Percentiles rank a stretch among this genome's conserved stretches.
Evolutionary conservation across 2,888 invertebrate species (phyloP).

Genomic region (Agonum fuliginosum): DNA sequence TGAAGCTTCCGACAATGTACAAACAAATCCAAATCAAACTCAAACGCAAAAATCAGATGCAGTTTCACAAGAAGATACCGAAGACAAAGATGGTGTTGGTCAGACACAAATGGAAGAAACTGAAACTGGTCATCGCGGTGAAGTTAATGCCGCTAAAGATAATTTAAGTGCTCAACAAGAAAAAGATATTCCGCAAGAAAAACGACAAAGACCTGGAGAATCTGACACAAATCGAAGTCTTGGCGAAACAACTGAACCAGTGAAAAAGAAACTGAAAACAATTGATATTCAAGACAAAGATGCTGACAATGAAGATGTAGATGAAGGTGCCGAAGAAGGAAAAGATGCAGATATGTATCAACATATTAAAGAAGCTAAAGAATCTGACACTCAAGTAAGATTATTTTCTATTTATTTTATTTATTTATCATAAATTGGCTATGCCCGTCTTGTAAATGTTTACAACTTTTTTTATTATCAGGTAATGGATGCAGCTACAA

Average conservation of each 20-base stretch:
- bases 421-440: not conserved
- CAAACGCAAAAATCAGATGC: slow-evolving; percentile 71
- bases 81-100: slow-evolving; percentile 81
- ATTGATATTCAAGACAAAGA: slow-evolving; percentile 72
- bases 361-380: slow-evolving; percentile 87
- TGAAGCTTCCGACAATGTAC: slow-evolving; percentile 74
- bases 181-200: slow-evolving; percentile 73
- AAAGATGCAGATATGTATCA: slow-evolving; percentile 79
- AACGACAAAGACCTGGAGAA: slow-evolving; percentile 83
- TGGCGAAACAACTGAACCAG: slow-evolving; percentile 79
- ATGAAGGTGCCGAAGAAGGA: slow-evolving; percentile 68
- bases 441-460: no score
- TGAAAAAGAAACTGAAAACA: slow-evolving; percentile 78
- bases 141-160: slow-evolving; percentile 70
- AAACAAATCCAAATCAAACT: slow-evolving; percentile 69
- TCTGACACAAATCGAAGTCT: slow-evolving; percentile 85
- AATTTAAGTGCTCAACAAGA: slow-evolving; percentile 66
- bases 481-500: slow-evolving; percentile 84
- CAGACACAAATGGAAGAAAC: slow-evolving; percentile 85
- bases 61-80: slow-evolving; percentile 77
- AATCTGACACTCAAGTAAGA: slow-evolving; percentile 81
- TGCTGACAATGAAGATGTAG: slow-evolving; percentile 73
- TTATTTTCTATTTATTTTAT: not conserved
- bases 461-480: slow-evolving; percentile 68
- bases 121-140: slow-evolving; percentile 81